phyloP scores from a whole-genome alignment of 2,888 invertebrate species.

The Amphipoea lucens region DNA sequence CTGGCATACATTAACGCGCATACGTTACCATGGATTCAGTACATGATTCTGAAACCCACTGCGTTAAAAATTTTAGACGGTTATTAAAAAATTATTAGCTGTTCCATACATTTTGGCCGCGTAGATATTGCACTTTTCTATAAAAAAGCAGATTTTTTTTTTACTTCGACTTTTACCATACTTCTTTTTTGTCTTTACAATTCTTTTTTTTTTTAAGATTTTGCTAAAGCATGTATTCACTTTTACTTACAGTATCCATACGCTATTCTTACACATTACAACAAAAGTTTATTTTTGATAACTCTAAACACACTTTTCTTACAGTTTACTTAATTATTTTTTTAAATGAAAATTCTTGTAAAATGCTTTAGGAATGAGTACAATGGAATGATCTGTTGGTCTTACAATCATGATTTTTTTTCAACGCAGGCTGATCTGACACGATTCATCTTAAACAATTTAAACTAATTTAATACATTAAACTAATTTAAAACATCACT shows the following conservation, averaged over 20 bases:
- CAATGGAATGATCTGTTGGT: slow-evolving; percentile 31
- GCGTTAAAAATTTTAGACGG: background rate
- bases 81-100: background rate
- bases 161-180: background rate
- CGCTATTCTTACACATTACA: slow-evolving; percentile 13
- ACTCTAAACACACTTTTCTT: slow-evolving; percentile 1
- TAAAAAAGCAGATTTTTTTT: background rate
- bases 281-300: slow-evolving; percentile 15
- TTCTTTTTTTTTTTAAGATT: background rate
- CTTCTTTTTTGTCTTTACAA: background rate
- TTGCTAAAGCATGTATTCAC: slow-evolving; percentile 6
- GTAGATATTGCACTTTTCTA: background rate
- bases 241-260: slow-evolving; percentile 10
- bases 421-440: background rate
- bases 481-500: background rate
- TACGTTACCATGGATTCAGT: background rate
- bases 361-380: slow-evolving; percentile 32
- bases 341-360: background rate
- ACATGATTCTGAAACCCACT: background rate
- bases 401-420: background rate
- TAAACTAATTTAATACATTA: background rate
- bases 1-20: background rate
- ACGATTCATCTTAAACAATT: background rate
- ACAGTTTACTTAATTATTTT: background rate
- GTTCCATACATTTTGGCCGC: background rate